phyloP scores from a whole-genome alignment of 2,888 invertebrate genomes.

The Pardosa pseudoannulata region DNA sequence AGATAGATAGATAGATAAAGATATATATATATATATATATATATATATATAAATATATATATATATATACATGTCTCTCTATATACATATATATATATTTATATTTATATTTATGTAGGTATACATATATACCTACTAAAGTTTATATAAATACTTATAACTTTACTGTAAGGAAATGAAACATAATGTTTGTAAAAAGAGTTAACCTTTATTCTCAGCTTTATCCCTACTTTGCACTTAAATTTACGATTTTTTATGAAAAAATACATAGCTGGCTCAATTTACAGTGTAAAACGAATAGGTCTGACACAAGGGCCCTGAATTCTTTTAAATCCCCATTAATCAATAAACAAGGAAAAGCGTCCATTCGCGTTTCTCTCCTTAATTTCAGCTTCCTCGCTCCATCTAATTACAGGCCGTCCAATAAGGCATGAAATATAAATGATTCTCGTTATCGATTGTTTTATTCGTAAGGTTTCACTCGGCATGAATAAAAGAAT shows the following conservation, averaged over 20 bases:
- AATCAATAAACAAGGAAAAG: not conserved
- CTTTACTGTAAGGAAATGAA: no score
- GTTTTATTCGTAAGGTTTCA: not conserved
- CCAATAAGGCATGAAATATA: constrained; percentile 7
- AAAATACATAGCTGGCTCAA: not conserved
- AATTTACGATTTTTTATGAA: not conserved
- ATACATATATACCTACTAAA: no score
- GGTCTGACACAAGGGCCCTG: not conserved
- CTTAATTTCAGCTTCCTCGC: not conserved
- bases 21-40: no score
- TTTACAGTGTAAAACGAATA: not conserved
- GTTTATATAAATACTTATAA: no score
- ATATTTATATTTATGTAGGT: no score
- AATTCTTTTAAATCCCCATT: not conserved
- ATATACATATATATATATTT: no score
- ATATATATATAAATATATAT: no score
- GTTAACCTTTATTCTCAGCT: no score
- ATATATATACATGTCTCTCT: no score
- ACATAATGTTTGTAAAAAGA: no score
- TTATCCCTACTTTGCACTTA: no score
- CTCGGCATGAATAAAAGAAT: not conserved
- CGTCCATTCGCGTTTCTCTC: not conserved
- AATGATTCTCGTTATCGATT: not conserved
- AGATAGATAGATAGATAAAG: no score
- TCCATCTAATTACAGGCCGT: not conserved